A percentile compares a stretch with the other conserved stretches of the same genome.
These are phyloP conservation scores for Eubasilissa regina DNA, from an alignment of 1,140 invertebrate genomes.

Conservation along the genomic window DNA sequence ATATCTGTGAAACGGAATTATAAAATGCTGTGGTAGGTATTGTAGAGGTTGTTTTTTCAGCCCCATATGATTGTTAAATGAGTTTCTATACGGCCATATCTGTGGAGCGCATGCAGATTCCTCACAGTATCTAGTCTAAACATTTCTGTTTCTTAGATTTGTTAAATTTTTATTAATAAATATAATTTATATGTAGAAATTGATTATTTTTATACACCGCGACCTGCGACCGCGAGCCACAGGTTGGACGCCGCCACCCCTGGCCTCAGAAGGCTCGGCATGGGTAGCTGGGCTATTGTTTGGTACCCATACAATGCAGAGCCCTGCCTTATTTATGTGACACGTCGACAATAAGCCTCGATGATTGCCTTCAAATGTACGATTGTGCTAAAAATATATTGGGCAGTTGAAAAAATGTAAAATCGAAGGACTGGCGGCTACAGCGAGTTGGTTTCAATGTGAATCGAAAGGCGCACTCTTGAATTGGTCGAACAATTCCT, in stretches of 20 bases:
- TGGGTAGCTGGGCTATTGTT: constrained; percentile 22
- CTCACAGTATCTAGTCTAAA: too few relatives aligned
- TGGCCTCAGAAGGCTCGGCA: background rate
- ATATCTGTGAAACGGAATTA: too few relatives aligned
- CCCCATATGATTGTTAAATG: too few relatives aligned
- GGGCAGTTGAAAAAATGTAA: constrained; percentile 38
- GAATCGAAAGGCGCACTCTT: background rate
- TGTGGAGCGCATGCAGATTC: too few relatives aligned
- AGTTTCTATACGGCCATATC: too few relatives aligned
- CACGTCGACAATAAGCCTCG: constrained; percentile 36
- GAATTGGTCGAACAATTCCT: background rate
- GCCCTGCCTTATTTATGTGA: constrained; percentile 37
- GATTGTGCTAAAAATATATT: constrained; percentile 42
- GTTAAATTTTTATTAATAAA: too few relatives aligned
- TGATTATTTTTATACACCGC: too few relatives aligned
- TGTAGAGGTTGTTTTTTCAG: too few relatives aligned
- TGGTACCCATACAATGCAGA: constrained; percentile 24
- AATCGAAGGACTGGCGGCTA: constrained; percentile 11
- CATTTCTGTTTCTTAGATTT: too few relatives aligned
- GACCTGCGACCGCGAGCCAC: background rate
- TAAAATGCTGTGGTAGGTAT: too few relatives aligned
- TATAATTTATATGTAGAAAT: too few relatives aligned
- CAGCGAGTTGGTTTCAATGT: background rate
- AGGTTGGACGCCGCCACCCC: background rate
- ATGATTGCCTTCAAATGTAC: constrained; percentile 39